These are phyloP conservation scores for Cerceris rybyensis DNA, from an alignment of 2,888 invertebrate genomes.

Conservation along the genomic window DNA sequence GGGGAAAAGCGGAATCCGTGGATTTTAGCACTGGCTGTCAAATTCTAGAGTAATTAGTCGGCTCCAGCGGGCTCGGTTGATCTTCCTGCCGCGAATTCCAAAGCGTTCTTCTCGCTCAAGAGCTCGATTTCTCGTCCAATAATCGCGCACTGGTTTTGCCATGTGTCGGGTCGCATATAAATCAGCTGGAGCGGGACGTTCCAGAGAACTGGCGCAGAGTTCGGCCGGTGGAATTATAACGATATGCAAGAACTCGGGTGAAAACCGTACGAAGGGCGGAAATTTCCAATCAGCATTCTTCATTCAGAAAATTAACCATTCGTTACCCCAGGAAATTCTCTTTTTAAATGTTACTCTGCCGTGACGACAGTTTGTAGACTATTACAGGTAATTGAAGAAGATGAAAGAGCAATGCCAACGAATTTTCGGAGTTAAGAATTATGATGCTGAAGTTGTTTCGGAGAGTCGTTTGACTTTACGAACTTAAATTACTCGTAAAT, in stretches of 20 bases:
- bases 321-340: no score
- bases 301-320: background rate
- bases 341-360: no score
- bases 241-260: background rate
- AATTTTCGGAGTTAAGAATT: no score
- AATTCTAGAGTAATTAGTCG: constrained; percentile 42
- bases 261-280: constrained; percentile 13
- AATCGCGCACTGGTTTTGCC: constrained; percentile 39
- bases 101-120: constrained; percentile 26
- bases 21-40: constrained; percentile 21
- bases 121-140: constrained; percentile 30
- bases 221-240: background rate
- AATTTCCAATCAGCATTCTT: constrained; percentile 18
- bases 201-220: constrained; percentile 11
- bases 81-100: constrained; percentile 27
- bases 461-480: no score
- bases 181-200: constrained; percentile 14
- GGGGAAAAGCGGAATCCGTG: constrained; percentile 7
- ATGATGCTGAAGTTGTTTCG: no score
- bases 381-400: no score
- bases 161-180: constrained; percentile 41
- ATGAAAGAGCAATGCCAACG: no score
- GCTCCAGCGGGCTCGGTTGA: constrained; percentile 1
- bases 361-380: no score
- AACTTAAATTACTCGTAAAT: no score